A percentile compares a stretch with the other conserved stretches of the same genome.
Evolutionary conservation across 2,888 invertebrate species (phyloP).

Genomic region (Callinectes sapidus): DNA sequence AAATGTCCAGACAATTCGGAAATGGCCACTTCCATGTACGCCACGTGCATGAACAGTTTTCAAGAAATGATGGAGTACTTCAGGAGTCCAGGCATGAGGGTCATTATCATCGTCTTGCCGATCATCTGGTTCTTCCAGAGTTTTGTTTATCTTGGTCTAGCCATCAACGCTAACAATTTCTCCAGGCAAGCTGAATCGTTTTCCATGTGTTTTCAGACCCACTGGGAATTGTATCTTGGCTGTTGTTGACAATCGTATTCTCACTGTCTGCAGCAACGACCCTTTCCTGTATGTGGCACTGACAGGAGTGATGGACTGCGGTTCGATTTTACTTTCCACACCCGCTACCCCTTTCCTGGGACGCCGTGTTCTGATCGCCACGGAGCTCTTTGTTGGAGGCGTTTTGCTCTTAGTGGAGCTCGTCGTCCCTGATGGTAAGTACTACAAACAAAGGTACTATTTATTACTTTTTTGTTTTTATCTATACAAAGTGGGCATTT

Average conservation of each 20-base stretch:
- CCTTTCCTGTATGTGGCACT: slow-evolving; percentile 69
- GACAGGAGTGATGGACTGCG: slow-evolving; percentile 64
- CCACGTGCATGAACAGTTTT: not conserved
- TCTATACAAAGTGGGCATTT: too few relatives aligned
- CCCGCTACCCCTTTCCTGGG: slow-evolving; percentile 60
- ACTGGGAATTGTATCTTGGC: not conserved
- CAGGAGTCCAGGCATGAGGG: slow-evolving; percentile 44
- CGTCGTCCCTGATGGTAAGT: slow-evolving; percentile 51
- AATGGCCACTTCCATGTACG: not conserved
- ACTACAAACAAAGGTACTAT: too few relatives aligned
- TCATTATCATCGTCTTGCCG: slow-evolving; percentile 41
- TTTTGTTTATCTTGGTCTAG: slow-evolving; percentile 52
- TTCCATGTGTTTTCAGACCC: not conserved
- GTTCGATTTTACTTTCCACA: slow-evolving; percentile 55
- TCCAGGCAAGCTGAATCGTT: slow-evolving; percentile 30
- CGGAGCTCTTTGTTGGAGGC: slow-evolving; percentile 56
- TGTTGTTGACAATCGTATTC: not conserved
- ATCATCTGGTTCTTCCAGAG: slow-evolving; percentile 54
- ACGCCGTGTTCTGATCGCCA: slow-evolving; percentile 52
- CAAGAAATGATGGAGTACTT: slow-evolving; percentile 16
- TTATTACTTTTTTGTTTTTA: too few relatives aligned
- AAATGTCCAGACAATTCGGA: too few relatives aligned
- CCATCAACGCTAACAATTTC: slow-evolving; percentile 62
- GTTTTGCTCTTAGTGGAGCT: slow-evolving; percentile 60
- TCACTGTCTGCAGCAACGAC: slow-evolving; percentile 48